Percentiles rank a stretch among this genome's conserved stretches.
Evolutionary conservation across 2,797 vertebrate species (phyloP).

Genomic region (Rhabdomys pumilio): DNA sequence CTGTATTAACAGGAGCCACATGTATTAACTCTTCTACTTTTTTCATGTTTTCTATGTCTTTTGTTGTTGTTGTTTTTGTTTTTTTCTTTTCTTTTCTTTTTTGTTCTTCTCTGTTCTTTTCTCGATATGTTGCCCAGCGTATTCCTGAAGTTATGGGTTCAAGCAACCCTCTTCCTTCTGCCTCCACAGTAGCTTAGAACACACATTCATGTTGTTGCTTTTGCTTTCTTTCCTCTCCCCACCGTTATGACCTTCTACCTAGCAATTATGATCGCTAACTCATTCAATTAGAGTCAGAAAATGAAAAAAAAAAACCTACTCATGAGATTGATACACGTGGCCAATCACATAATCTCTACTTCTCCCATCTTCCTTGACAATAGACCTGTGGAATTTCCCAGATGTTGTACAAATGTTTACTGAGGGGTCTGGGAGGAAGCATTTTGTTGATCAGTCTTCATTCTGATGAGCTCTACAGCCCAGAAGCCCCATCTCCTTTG

Average conservation of each 20-base stretch:
- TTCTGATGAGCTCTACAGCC: not conserved
- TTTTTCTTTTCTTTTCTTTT: not conserved
- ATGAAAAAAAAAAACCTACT: not conserved
- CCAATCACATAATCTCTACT: not conserved
- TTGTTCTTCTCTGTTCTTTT: not conserved
- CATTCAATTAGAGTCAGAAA: not conserved
- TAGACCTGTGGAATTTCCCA: not conserved
- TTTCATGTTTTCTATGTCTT: not conserved
- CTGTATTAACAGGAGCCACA: rapidly evolving
- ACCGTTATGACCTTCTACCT: not conserved
- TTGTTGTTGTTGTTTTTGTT: no score
- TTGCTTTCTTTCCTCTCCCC: not conserved
- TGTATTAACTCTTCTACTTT: not conserved
- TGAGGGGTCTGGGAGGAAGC: rapidly evolving
- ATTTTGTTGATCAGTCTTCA: no score
- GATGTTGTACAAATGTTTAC: not conserved
- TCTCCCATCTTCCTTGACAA: not conserved
- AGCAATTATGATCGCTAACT: not conserved
- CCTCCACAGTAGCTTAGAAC: not conserved
- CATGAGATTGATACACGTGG: not conserved
- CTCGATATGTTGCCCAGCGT: not conserved
- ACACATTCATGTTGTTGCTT: rapidly evolving
- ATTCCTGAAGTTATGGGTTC: not conserved
- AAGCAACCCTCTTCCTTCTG: not conserved
- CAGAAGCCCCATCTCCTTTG: not conserved